A percentile compares a stretch with the other conserved stretches of the same genome.
Evolutionary conservation across 2,797 vertebrate species (phyloP).

Genomic region (Danionella dracula): DNA sequence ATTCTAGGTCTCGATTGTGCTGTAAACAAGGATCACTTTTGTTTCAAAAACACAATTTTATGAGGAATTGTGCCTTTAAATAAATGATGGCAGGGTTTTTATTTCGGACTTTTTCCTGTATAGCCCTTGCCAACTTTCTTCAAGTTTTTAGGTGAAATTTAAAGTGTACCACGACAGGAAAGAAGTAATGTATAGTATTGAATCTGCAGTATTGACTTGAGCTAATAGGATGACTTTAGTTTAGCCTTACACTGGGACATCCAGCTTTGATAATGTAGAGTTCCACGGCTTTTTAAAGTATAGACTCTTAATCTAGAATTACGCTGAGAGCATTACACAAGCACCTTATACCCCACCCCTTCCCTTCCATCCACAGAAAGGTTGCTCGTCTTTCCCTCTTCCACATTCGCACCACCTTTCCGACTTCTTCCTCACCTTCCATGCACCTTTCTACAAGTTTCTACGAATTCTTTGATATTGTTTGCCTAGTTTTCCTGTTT

Average conservation of each 20-base stretch:
- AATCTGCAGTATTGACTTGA: slow-evolving; percentile 18
- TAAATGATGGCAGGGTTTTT: background rate
- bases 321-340: background rate
- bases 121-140: background rate
- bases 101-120: background rate
- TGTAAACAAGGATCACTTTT: no score
- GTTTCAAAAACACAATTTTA: no score
- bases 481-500: slow-evolving; percentile 73
- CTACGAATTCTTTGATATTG: slow-evolving; percentile 66
- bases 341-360: slow-evolving; percentile 10
- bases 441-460: slow-evolving; percentile 60
- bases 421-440: slow-evolving; percentile 13
- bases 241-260: slow-evolving; percentile 18
- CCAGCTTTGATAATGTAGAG: slow-evolving; percentile 20
- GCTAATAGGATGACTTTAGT: slow-evolving; percentile 9
- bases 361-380: no score
- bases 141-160: background rate
- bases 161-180: background rate
- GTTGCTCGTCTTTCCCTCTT: no score
- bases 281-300: slow-evolving; percentile 21
- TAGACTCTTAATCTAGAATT: slow-evolving; percentile 15
- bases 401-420: no score
- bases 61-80: background rate
- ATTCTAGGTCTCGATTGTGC: no score
- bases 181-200: slow-evolving; percentile 26